A percentile compares a stretch with the other conserved stretches of the same genome.
phyloP scores from a whole-genome alignment of 2,888 invertebrate genomes.

The Tipula confusa region DNA sequence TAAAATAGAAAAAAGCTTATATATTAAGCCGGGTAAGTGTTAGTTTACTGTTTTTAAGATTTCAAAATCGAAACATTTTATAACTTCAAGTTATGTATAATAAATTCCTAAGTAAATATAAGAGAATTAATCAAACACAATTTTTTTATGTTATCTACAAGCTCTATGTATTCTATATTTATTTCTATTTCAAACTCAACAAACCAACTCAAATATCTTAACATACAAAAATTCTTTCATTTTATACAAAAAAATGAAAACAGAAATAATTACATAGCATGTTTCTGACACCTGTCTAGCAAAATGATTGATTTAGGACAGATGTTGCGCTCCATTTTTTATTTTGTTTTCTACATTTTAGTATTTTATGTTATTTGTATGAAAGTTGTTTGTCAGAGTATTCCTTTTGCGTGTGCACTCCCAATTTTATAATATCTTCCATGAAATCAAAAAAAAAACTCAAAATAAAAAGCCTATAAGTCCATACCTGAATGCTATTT shows the following conservation, averaged over 20 bases:
- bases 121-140: not conserved
- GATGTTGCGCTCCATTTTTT: not conserved
- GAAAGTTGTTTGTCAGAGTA: not conserved
- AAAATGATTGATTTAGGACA: not conserved
- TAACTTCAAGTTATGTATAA: not conserved
- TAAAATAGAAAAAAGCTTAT: no score
- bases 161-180: not conserved
- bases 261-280: conserved; percentile 13
- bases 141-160: not conserved
- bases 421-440: not conserved
- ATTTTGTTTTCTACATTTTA: not conserved
- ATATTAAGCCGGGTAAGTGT: no score
- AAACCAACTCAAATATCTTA: not conserved
- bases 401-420: not conserved
- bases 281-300: not conserved
- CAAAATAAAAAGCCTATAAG: not conserved
- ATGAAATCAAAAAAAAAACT: not conserved
- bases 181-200: not conserved
- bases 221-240: not conserved
- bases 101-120: not conserved
- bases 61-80: not conserved
- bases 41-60: not conserved
- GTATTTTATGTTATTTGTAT: not conserved
- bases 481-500: not conserved
- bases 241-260: not conserved